phyloP scores from a whole-genome alignment of 2,888 invertebrate species.

The Volucella inanis region DNA sequence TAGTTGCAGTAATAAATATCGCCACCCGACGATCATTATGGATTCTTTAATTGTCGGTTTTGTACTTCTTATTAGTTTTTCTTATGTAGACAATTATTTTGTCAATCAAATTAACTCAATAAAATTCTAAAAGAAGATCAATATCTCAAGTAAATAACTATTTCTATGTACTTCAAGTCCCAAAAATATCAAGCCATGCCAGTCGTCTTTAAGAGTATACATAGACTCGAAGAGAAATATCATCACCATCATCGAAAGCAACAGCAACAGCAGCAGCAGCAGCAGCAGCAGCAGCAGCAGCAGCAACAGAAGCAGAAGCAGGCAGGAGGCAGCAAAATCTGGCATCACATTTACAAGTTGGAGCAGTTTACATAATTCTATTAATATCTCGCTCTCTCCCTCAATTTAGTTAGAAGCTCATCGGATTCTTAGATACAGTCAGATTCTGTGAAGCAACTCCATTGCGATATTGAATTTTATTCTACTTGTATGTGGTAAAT shows the following conservation, averaged over 20 bases:
- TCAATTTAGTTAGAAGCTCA: conserved; percentile 49
- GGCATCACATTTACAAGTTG: neutral
- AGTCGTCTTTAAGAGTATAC: conserved; percentile 43
- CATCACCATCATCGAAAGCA: too few relatives aligned
- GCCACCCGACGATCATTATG: neutral
- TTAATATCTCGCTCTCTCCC: conserved; percentile 56
- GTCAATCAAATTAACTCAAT: conserved; percentile 24
- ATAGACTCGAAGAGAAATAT: conserved; percentile 27
- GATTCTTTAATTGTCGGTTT: neutral
- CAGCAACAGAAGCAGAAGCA: conserved; percentile 2
- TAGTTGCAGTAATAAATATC: conserved; percentile 12
- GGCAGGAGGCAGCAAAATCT: conserved; percentile 19
- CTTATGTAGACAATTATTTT: conserved; percentile 27
- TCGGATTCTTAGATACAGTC: conserved; percentile 27
- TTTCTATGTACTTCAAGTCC: conserved; percentile 29
- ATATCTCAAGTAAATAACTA: neutral
- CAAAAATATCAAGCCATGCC: conserved; percentile 60
- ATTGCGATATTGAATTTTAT: neutral
- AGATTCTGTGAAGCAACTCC: neutral
- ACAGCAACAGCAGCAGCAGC: too few relatives aligned
- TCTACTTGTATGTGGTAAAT: too few relatives aligned
- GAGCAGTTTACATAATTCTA: conserved; percentile 56
- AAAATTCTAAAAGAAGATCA: conserved; percentile 24
- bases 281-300: too few relatives aligned
- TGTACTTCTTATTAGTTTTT: conserved; percentile 50